phyloP scores from a whole-genome alignment of 2,797 vertebrate species.

The Gouania willdenowi region DNA sequence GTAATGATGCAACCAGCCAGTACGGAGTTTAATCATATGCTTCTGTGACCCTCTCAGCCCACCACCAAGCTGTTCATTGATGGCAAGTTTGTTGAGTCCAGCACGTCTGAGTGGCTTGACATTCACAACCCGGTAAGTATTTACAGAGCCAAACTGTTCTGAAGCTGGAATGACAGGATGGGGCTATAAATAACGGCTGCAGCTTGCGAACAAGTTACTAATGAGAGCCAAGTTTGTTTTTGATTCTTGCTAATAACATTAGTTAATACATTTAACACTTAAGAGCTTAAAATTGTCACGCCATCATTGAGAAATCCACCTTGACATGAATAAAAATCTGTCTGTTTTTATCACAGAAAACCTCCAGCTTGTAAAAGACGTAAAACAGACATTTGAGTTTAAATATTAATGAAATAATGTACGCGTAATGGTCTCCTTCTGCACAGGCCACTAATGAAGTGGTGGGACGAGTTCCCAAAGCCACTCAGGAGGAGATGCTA shows the following conservation, averaged over 20 bases:
- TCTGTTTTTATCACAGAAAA: slow-evolving; percentile 4
- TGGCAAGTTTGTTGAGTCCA: slow-evolving; percentile 95
- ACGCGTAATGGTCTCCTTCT: slow-evolving; percentile 15
- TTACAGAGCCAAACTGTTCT: slow-evolving; percentile 4
- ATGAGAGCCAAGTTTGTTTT: not conserved
- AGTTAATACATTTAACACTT: slow-evolving; percentile 2
- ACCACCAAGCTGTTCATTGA: slow-evolving; percentile 96
- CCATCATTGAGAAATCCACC: no score
- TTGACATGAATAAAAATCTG: slow-evolving; percentile 8
- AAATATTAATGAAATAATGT: slow-evolving; percentile 31
- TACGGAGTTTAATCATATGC: slow-evolving; percentile 20
- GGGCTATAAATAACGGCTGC: not conserved
- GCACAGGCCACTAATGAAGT: slow-evolving; percentile 93
- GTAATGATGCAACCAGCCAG: slow-evolving; percentile 5
- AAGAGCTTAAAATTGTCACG: slow-evolving; percentile 6
- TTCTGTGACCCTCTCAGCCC: slow-evolving; percentile 73
- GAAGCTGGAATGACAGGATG: slow-evolving; percentile 1
- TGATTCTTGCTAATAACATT: not conserved
- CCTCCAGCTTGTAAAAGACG: slow-evolving; percentile 8
- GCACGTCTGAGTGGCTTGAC: slow-evolving; percentile 91
- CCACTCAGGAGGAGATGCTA: slow-evolving; percentile 90
- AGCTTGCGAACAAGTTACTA: not conserved
- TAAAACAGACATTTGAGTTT: slow-evolving; percentile 6
- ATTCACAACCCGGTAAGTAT: slow-evolving; percentile 94
- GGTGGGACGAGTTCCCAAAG: slow-evolving; percentile 87